Percentiles rank a stretch among this genome's conserved stretches.
Conservation (phyloP, 1,140 invertebrate genomes). For the Samia ricini region DNA sequence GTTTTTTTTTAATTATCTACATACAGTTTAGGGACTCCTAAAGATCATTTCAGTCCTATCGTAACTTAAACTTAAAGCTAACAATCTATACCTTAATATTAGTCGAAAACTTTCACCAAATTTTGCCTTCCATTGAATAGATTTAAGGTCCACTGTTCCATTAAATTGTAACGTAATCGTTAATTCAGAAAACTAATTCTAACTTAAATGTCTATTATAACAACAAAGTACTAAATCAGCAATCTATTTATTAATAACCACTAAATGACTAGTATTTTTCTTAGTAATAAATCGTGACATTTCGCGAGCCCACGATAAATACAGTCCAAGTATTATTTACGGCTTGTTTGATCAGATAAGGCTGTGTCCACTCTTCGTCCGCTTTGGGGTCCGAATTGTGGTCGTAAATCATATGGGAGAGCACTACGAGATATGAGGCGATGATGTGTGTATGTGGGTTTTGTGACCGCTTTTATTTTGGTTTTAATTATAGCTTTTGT, state of each 20-base stretch:
- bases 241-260: background rate
- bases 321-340: conserved; percentile 65
- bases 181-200: too few species aligned
- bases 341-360: conserved; percentile 63
- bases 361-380: conserved; percentile 50
- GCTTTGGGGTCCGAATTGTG: conserved; percentile 56
- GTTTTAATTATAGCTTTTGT: background rate
- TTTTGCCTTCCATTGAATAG: too few species aligned
- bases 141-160: too few species aligned
- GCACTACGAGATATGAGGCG: conserved; percentile 7
- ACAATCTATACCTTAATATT: too few species aligned
- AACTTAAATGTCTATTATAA: background rate
- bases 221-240: background rate
- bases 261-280: conserved; percentile 1
- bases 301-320: conserved; percentile 52
- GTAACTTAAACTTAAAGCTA: too few species aligned
- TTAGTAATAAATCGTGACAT: background rate
- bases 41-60: too few species aligned
- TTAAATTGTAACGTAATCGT: too few species aligned
- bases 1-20: too few species aligned
- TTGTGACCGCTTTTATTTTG: background rate
- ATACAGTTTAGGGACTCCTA: too few species aligned
- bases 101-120: too few species aligned
- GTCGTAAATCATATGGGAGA: conserved; percentile 53
- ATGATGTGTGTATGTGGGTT: conserved; percentile 1